Base-by-base conservation (phyloP, 2,888 invertebrate genomes). In the Quadroppia sp. region DNA sequence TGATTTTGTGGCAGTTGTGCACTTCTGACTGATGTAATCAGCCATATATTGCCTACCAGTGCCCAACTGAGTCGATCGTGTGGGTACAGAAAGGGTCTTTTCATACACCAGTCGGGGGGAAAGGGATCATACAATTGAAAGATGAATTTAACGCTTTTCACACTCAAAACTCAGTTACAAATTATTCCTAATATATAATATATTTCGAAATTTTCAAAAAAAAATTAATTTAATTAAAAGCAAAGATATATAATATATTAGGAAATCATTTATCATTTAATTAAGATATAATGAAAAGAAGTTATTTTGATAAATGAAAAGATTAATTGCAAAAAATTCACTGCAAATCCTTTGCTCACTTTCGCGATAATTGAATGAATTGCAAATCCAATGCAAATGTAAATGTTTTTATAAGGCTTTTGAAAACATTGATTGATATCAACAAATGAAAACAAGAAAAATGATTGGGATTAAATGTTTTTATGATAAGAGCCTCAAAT, bases 371-470 rank as follows among this genome's bases (percentile, higher is more conserved):
- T 28, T 59, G 59, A 59, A 59, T 59, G 2, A 7, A 59, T 28
- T 17, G 59, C 15, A 30, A 28, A 25, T 28, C 30, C 17, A 15
- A 59, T 59, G 59, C 6, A 53, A 53, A 53, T 59, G 59, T 1
- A 53, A 53, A 53, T 20, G 53, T 20, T 53, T n/a, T 53, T 53
- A 7, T 2, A 53, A 13, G 2, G 13, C 15, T n/a, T 50, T 30
- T 15, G 7, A 59, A 59, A 25, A 11, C 6, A 59, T 7, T 7
- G 30, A 59, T 48, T 59, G 59, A 59, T 53, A 59, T 25, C 30
- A 28, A 59, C 59, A 59, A 59, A 59, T 59, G 59, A 59, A 59
- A 59, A 59, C 59, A 59, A 59, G 59, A 59, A 30, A 28, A 59
- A 59, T 59, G 59, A 28, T 59, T 59, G 13, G 20, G 59, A 59